Evolutionary conservation across 2,888 invertebrate genomes (phyloP).

Genomic region (Cheilosia pagana): DNA sequence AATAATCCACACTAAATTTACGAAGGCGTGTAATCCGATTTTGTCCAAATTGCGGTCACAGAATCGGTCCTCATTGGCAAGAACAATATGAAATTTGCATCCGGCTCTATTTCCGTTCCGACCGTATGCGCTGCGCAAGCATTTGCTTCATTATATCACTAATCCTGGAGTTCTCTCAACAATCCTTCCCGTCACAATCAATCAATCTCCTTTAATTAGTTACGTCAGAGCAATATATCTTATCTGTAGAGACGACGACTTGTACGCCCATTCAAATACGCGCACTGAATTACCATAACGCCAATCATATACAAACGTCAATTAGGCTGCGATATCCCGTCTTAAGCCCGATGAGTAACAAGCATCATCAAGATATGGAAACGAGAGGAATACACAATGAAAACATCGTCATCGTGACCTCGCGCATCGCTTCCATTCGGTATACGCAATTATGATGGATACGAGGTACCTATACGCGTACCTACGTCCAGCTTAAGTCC

Average conservation of each 20-base stretch:
- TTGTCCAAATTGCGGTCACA: slow-evolving; percentile 36
- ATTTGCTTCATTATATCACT: not conserved
- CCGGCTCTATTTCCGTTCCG: not conserved
- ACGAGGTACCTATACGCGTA: slow-evolving; percentile 9
- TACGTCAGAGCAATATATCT: slow-evolving; percentile 67
- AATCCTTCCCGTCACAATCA: slow-evolving; percentile 56
- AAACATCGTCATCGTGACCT: slow-evolving; percentile 65
- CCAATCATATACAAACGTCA: slow-evolving; percentile 82
- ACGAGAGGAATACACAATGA: slow-evolving; percentile 70
- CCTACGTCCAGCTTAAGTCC: slow-evolving; percentile 36
- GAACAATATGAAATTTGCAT: slow-evolving; percentile 2
- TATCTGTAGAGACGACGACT: slow-evolving; percentile 24
- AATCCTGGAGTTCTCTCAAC: not conserved
- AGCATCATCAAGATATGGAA: slow-evolving; percentile 74
- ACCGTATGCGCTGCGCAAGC: not conserved
- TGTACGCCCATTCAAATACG: slow-evolving; percentile 55
- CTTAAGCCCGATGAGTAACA: slow-evolving; percentile 69
- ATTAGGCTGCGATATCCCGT: slow-evolving; percentile 77
- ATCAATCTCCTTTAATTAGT: slow-evolving; percentile 70
- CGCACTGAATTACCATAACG: slow-evolving; percentile 79
- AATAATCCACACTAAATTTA: slow-evolving; percentile 16
- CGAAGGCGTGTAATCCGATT: slow-evolving; percentile 69
- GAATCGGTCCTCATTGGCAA: slow-evolving; percentile 1
- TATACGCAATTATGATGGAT: slow-evolving; percentile 60
- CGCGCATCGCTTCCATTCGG: slow-evolving; percentile 57